Evolutionary conservation across 1,140 invertebrate genomes (phyloP), one percentile per base, ranked within the genome.

Genomic region (Mizuhopecten yessoensis): DNA sequence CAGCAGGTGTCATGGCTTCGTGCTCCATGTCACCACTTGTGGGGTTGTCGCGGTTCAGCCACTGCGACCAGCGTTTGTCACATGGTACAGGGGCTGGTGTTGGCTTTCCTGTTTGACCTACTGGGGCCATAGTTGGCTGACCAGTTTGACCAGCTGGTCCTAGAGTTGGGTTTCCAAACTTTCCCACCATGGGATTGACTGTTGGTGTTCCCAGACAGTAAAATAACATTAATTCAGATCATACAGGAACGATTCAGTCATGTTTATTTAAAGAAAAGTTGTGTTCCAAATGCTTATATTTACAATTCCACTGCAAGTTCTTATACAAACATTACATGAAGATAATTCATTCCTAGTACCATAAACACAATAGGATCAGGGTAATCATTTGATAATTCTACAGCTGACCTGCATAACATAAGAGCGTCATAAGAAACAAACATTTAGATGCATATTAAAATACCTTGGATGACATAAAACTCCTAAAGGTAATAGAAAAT

Each of bases 1-100:
- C 93, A 33, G 87, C 87, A 0, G 92, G 39, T 20, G 93, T 94
- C 94, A 94, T 93, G 34, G 90, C 90, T 87, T 96, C 95, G 87
- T 88, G 36, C 34, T 96, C 94, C 39, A 90, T 93, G 29, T 92
- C 90, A 33, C 92, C 92, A 33, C 87, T 90, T 17, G 88, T 45
- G 33, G 94, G 94, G 23, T 89, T 94, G 87, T 95, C 94, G 29
- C 86, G 86, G 39, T 92, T 92, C 9, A 92, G 86, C 92, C 92
- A 92, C 7, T 75, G 33, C 10, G 92, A 92, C 92, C 92, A 92
- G 49, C 86, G 87, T 1, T 90, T 88, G 15, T 34, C 57, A 86
- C 92, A 92, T 33, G 34, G 29, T 33, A 49, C 86, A 49, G 88
- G 92, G 23, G 75, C 17, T 1, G 93, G 90, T 42, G 90, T 86